A percentile compares a stretch with the other conserved stretches of the same genome.
Evolutionary conservation across 2,113 vertebrate species (phyloP).

Genomic region (Phalacrocorax carbo): DNA sequence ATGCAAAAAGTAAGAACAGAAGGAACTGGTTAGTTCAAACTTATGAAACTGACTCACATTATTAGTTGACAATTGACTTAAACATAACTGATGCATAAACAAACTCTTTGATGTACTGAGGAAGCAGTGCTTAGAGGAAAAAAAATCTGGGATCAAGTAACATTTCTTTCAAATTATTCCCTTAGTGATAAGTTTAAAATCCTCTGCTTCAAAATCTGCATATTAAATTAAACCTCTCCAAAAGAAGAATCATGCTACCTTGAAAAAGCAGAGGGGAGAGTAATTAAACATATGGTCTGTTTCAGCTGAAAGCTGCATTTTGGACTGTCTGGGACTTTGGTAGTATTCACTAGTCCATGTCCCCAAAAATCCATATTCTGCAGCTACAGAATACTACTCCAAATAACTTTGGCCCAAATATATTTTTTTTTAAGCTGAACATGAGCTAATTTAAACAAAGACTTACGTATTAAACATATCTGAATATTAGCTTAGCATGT

Average conservation of each 20-base stretch:
- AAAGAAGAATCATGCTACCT: not conserved
- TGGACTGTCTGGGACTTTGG: not conserved
- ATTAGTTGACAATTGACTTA: not conserved
- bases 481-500: not conserved
- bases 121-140: not conserved
- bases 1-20: not conserved
- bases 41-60: not conserved
- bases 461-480: not conserved
- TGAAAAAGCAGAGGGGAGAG: not conserved
- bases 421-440: not conserved
- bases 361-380: not conserved
- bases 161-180: not conserved
- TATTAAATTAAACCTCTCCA: not conserved
- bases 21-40: not conserved
- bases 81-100: not conserved
- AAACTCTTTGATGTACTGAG: not conserved
- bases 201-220: not conserved
- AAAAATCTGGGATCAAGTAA: not conserved
- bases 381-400: not conserved
- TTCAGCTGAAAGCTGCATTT: not conserved
- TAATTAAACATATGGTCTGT: not conserved
- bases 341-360: rapidly evolving
- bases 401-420: not conserved
- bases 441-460: not conserved
- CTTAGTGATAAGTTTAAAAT: not conserved